A percentile compares a stretch with the other conserved stretches of the same genome.
Conservation (phyloP, 2,113 vertebrate genomes). For the Brevimyrus niger region DNA sequence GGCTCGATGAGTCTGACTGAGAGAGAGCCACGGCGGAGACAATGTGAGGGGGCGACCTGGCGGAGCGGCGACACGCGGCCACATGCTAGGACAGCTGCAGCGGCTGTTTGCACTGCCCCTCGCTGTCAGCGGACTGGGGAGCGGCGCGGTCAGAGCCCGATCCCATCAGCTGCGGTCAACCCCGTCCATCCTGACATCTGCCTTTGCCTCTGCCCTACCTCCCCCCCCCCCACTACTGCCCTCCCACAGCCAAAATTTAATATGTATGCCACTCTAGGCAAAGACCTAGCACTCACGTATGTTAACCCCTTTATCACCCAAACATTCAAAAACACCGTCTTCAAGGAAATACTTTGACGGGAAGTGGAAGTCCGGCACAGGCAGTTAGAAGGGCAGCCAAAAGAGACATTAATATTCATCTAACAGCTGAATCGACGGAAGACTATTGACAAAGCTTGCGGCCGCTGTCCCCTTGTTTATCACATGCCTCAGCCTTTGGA, state of each 20-base stretch:
- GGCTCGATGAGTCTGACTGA: neutral
- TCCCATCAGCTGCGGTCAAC: neutral
- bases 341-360: slow-evolving; percentile 20
- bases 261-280: neutral
- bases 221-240: no score
- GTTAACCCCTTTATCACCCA: neutral
- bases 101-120: neutral
- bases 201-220: neutral
- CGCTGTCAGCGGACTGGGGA: neutral
- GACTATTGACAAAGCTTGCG: slow-evolving; percentile 8
- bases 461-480: slow-evolving; percentile 15
- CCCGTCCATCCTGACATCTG: neutral
- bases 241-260: neutral
- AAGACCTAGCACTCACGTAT: neutral
- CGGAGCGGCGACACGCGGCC: neutral
- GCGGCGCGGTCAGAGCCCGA: neutral
- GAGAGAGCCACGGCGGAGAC: neutral
- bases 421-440: slow-evolving; percentile 32
- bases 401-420: slow-evolving; percentile 28
- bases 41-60: neutral
- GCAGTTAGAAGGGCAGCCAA: slow-evolving; percentile 23
- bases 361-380: slow-evolving; percentile 15
- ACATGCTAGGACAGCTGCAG: neutral
- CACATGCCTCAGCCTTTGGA: slow-evolving; percentile 20
- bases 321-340: neutral